These are phyloP conservation scores for Platynereis dumerilii DNA, from an alignment of 2,888 invertebrate species.

Conservation along the genomic window DNA sequence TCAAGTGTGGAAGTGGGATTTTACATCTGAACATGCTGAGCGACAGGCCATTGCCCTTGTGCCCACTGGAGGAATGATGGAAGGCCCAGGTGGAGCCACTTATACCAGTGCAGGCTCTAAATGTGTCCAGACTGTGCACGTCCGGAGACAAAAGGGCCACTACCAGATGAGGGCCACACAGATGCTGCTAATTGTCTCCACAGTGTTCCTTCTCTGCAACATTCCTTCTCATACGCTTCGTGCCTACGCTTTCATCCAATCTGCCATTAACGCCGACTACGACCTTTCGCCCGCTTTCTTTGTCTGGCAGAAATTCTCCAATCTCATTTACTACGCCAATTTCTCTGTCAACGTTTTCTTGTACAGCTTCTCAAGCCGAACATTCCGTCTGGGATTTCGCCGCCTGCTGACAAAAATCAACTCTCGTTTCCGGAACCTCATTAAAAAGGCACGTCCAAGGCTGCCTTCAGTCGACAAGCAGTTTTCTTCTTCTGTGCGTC, in stretches of 20 bases:
- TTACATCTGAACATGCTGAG: conserved; percentile 6
- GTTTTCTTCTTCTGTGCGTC: too few species aligned
- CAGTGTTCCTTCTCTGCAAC: conserved; percentile 34
- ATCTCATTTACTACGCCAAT: conserved; percentile 11
- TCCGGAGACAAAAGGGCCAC: neutral
- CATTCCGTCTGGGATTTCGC: neutral
- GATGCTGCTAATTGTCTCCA: conserved; percentile 33
- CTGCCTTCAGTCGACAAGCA: too few species aligned
- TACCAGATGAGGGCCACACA: conserved; percentile 32
- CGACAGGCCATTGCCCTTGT: neutral
- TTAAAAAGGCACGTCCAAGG: neutral
- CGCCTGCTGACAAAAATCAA: conserved; percentile 1
- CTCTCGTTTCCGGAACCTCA: neutral
- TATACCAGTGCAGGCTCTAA: neutral
- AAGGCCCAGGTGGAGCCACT: neutral
- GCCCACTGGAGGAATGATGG: too few species aligned
- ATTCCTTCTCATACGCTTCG: conserved; percentile 27
- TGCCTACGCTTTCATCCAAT: conserved; percentile 19
- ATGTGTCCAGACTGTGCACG: too few species aligned
- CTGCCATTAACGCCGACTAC: conserved; percentile 11
- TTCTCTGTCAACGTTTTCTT: conserved; percentile 8
- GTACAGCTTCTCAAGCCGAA: conserved; percentile 4
- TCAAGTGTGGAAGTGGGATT: conserved; percentile 20
- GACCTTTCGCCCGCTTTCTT: conserved; percentile 14
- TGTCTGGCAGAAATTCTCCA: conserved; percentile 16